Conservation (phyloP, 1,140 invertebrate species). For the Adelges cooleyi region DNA sequence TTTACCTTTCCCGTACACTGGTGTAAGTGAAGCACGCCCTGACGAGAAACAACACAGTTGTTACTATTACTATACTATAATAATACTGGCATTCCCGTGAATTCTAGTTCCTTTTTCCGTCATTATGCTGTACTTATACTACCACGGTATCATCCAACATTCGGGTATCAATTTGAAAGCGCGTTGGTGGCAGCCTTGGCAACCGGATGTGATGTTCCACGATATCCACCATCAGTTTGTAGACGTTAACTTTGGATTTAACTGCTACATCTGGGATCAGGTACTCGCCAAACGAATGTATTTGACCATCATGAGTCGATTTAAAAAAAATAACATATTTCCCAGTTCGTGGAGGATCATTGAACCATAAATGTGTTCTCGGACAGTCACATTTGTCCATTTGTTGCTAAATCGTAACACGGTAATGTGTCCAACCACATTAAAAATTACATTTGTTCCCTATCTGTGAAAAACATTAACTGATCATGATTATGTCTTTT, state of each 20-base stretch:
- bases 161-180: slow-evolving; percentile 62
- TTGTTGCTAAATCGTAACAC: too few species aligned
- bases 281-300: slow-evolving; percentile 36
- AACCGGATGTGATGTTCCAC: slow-evolving; percentile 60
- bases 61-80: neutral
- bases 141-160: slow-evolving; percentile 63
- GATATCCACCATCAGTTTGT: slow-evolving; percentile 69
- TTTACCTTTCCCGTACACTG: slow-evolving; percentile 50
- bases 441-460: too few species aligned
- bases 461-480: too few species aligned
- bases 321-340: too few species aligned
- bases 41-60: neutral
- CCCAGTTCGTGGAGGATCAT: too few species aligned
- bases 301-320: too few species aligned
- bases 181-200: slow-evolving; percentile 65
- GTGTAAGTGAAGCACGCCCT: slow-evolving; percentile 43
- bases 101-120: slow-evolving; percentile 47
- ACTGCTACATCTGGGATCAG: slow-evolving; percentile 54
- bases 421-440: too few species aligned
- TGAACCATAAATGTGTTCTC: too few species aligned
- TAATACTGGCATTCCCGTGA: neutral
- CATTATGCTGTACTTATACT: slow-evolving; percentile 52
- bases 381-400: too few species aligned
- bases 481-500: too few species aligned
- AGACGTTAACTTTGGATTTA: slow-evolving; percentile 64